Evolutionary conservation across 2,797 vertebrate species (phyloP), one percentile per base, ranked within the genome.

Genomic region (Eupleurogrammus muticus): DNA sequence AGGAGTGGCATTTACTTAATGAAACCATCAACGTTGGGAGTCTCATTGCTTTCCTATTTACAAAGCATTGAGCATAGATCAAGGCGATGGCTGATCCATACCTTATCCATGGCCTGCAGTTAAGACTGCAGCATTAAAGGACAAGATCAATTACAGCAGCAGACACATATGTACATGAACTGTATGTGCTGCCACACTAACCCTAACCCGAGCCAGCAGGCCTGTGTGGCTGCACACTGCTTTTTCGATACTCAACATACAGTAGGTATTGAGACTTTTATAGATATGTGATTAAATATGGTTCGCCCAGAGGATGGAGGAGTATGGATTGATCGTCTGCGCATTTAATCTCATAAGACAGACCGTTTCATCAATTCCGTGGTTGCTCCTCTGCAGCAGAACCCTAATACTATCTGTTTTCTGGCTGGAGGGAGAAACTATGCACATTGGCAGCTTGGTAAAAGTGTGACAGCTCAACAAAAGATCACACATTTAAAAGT

Each of bases 1-100:
- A 69, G 63, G 28, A 80, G 75, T 83, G 81, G 81, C 90, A 90
- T 92, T 91, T 89, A 87, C 85, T 88, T 92, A 92, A 93, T 91
- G 89, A 90, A 84, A 87, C 84, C 85, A 85, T 92, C 87, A 90
- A 72, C 47, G 64, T 16, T 54, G 21, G 46, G 50, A 58, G 75
- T 84, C 70, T 87, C 84, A 83, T 89, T 86, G 87, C 86, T 86
- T 83, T 84, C 75, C 77, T 84, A 87, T 87, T 83, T 84, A 84
- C 76, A 28, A 75, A 84, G 62, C 73, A 80, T 89, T 74, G 82
- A 75, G 53, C 70, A 32, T 86, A 85, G 78, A 88, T 89, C 87
- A 83, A 50, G 28, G 49, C 12, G 28, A 81, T 73, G 76, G 73
- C 73, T 62, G 74, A 87, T 88, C 86, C 60, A 83, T 84, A 89